Evolutionary conservation across 2,888 invertebrate species (phyloP), one percentile per base, ranked within the genome.

Genomic region (Cerceris rybyensis): DNA sequence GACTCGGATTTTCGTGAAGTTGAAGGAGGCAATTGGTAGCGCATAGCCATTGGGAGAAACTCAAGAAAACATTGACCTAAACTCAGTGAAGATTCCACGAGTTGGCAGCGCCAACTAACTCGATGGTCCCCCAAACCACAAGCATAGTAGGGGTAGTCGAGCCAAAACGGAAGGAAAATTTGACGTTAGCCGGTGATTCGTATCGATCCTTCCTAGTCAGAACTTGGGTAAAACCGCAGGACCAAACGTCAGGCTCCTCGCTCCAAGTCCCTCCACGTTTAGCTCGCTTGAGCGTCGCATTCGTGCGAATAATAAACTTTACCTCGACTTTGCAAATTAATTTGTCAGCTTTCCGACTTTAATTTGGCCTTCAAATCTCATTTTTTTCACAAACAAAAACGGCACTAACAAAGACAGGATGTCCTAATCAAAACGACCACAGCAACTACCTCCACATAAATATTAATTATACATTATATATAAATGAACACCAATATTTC

Each of bases 81-180:
- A 78, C 73, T 72, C 72, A 46, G 39, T 14, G 66, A 73, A 83
- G 80, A 82, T 75, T 70, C 69, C 72, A 54, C 61, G 70, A 73
- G 55, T 68, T 76, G 78, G 77, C 70, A 67, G 17, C 49, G 59
- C 43, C 50, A 66, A 57, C 74, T 71, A 70, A 70, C 70, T 52
- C 59, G 58, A 68, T 43, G 59, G 50, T 52, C 60, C 59, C 58
- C 63, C 39, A 17, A 66, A 63, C 78, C 77, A 49, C 80, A 65
- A 58, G 50, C 46, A 46, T 14, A n/a, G 46, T 14, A 28, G 66
- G 58, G 71, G 52, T 77, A 60, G 65, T 57, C 58, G 67, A 70
- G 80, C 78, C 82, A 72, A 81, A 82, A 75, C 82, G 82, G 82
- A 75, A 82, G 75, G 79, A 79, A 81, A 82, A 80, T 83, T 83